These are phyloP conservation scores for Lasiurus cinereus DNA, from an alignment of 2,113 vertebrate genomes.

Conservation along the genomic window DNA sequence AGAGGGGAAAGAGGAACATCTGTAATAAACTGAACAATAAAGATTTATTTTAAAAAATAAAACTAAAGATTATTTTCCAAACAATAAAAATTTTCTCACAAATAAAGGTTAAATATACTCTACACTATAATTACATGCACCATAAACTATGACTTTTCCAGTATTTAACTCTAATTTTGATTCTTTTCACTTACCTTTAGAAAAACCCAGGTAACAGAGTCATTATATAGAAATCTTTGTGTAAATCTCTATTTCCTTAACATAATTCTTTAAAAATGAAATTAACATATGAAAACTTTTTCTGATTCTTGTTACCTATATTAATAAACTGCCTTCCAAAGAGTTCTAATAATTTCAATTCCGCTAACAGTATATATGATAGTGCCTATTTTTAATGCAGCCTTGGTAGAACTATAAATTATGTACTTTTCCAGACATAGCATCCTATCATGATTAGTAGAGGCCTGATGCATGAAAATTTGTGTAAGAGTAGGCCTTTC, in stretches of 20 bases:
- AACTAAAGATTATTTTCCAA: background rate
- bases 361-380: background rate
- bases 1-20: no score
- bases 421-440: background rate
- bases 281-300: background rate
- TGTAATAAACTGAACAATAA: background rate
- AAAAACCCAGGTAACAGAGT: background rate
- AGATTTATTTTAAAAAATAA: background rate
- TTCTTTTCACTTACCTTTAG: background rate
- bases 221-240: constrained; percentile 18
- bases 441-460: background rate
- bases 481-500: no score
- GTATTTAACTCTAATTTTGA: background rate
- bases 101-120: background rate
- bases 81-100: background rate
- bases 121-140: background rate
- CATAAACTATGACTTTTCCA: background rate
- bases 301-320: background rate
- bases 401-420: constrained; percentile 1
- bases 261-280: background rate
- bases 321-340: background rate
- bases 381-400: background rate
- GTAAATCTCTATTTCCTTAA: background rate
- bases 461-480: no score
- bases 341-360: background rate